Evolutionary conservation across 1,140 invertebrate species (phyloP).

Genomic region (Neodiprion virginianus): DNA sequence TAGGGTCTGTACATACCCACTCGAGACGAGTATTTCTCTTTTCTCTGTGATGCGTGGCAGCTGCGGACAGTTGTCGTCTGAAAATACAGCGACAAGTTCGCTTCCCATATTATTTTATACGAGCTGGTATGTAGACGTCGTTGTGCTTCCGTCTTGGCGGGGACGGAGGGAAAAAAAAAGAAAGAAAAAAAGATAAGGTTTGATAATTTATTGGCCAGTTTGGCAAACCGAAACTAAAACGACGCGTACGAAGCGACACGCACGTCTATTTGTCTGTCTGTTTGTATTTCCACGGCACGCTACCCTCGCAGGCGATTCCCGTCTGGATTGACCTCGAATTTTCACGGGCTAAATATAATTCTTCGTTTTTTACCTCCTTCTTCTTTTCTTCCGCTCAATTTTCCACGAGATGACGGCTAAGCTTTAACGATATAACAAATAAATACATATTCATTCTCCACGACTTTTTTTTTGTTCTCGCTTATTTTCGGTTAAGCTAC

Average conservation of each 20-base stretch:
- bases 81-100: too few species aligned
- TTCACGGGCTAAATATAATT: conserved; percentile 14
- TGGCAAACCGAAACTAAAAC: not conserved
- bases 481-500: too few species aligned
- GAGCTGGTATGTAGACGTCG: too few species aligned
- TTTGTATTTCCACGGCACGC: not conserved
- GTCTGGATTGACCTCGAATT: not conserved
- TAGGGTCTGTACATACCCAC: too few species aligned
- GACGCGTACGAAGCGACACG: not conserved
- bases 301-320: not conserved
- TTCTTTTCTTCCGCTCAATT: conserved; percentile 10
- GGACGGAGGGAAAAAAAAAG: too few species aligned
- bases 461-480: too few species aligned
- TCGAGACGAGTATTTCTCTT: too few species aligned
- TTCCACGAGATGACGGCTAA: conserved; percentile 15
- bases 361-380: conserved; percentile 1
- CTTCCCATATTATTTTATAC: too few species aligned
- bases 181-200: not conserved
- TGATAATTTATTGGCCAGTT: not conserved
- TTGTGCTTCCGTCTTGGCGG: too few species aligned
- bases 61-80: too few species aligned
- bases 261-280: not conserved
- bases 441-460: not conserved
- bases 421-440: too few species aligned
- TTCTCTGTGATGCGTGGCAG: too few species aligned